Base-by-base conservation (phyloP, 2,797 vertebrate species). In the Buceros bicornis region DNA sequence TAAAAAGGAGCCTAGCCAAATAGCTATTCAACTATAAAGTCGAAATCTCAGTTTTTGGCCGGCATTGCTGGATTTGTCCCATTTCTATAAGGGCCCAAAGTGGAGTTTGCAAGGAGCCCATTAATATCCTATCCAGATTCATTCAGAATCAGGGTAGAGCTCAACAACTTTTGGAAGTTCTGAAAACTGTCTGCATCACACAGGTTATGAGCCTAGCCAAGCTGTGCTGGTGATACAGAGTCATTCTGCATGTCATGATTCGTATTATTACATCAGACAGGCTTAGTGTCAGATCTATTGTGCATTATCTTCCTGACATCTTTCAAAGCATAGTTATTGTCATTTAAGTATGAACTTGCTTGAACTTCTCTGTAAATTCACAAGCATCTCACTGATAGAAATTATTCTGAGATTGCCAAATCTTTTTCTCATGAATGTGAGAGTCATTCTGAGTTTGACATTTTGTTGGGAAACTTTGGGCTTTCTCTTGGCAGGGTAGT, bases 401-500 rank as follows among this genome's bases (percentile, higher is more conserved):
- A 95, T 97, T 89, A 74, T 89, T 93, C 87, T 83, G 64, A 88
- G 89, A 91, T 95, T 97, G 94, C 97, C 96, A 97, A 97, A 97
- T 92, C 93, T 31, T 91, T 40, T 64, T 89, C 96, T 97, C 97
- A 69, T 89, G 95, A 97, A 93, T 71, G 35, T 22, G 17, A 69
- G 94, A 95, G 95, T 96, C 62, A 65, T 79, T 87, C 83, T 72
- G 96, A 97, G 87, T 94, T 92, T 91, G 84, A 89, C 48, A 61
- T 93, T 97, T 97, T 95, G 84, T 95, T 95, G 94, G 96, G 95
- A 98, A 97, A 96, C 77, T 69, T 76, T 87, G 70, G 90, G 61
- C 60, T 95, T 94, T 95, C 62, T 89, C 71, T 95, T 90, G 85
- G 90, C 94, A 88, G 67, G 0, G 0, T 54, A 58, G 82, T 93